Evolutionary conservation across 2,797 vertebrate species (phyloP), one percentile per base, ranked within the genome.

Genomic region (Etheostoma nigrum): DNA sequence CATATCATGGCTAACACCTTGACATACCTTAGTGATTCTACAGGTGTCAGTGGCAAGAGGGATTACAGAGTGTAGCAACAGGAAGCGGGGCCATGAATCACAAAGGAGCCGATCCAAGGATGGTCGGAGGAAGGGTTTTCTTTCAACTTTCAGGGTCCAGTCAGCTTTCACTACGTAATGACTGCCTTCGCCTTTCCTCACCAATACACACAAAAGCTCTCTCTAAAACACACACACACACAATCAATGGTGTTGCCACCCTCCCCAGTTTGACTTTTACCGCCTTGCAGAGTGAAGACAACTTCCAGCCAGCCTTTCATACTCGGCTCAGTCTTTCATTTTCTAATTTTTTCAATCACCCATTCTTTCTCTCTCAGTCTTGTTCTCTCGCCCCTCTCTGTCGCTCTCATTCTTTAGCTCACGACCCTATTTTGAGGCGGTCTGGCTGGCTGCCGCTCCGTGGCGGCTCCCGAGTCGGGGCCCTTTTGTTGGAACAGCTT

Each of bases 401-500:
- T 62, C 48, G 12, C 75, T 27, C 49, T 76, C 83, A 84, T 81
- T 90, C 87, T 89, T 81, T 78, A 63, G 76, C 86, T 87, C 84
- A 10, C 63, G 30, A 83, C 82, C 89, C 75, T 76, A 58, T 84
- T 87, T 79, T 52, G 70, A 85, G 80, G 53, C 60, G 45, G 78
- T 64, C 84, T 58, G 79, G 77, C 85, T 69, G 62, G 57, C 78
- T 83, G 88, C 85, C 5, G 75, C 84, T 88, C 65, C 13, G 27
- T 47, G 75, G 74, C 78, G 21, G 86, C 82, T 84, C 82, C 85
- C 67, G 47, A 83, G 85, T 40, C 66, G 74, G 84, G 82, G 76
- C 76, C 72, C 80, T 89, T 90, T 94, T 94, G 92, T 94, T 92
- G 83, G 67, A 81, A 47, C 83, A 76, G 91, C 92, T 92, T 91